phyloP scores from a whole-genome alignment of 2,113 vertebrate genomes.

The Zapus hudsonius region DNA sequence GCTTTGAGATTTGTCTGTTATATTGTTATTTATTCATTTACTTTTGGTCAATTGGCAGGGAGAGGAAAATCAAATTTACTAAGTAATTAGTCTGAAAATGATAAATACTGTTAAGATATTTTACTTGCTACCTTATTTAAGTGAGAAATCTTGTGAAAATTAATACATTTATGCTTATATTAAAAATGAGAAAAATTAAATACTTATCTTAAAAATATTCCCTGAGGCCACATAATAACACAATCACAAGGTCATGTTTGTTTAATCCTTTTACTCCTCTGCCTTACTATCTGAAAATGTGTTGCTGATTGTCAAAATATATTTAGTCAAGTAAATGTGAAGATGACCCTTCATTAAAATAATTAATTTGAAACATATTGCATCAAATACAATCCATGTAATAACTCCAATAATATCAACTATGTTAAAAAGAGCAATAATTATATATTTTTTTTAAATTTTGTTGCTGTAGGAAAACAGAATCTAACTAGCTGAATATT shows the following conservation, averaged over 20 bases:
- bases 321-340: background rate
- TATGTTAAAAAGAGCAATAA: background rate
- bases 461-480: background rate
- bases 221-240: background rate
- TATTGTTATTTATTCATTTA: background rate
- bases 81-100: background rate
- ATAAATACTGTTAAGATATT: background rate
- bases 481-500: background rate
- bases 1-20: background rate
- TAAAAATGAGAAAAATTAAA: background rate
- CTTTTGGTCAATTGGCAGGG: background rate
- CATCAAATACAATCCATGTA: background rate
- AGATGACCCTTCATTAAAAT: background rate
- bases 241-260: background rate
- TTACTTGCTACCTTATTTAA: background rate
- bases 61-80: background rate
- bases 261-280: background rate
- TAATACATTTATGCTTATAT: background rate
- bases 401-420: background rate
- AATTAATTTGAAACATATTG: background rate
- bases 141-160: too few species aligned
- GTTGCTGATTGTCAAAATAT: background rate
- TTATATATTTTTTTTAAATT: background rate
- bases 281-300: background rate
- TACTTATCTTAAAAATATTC: background rate